phyloP scores from a whole-genome alignment of 2,797 vertebrate species.

The Melanogrammus aeglefinus region DNA sequence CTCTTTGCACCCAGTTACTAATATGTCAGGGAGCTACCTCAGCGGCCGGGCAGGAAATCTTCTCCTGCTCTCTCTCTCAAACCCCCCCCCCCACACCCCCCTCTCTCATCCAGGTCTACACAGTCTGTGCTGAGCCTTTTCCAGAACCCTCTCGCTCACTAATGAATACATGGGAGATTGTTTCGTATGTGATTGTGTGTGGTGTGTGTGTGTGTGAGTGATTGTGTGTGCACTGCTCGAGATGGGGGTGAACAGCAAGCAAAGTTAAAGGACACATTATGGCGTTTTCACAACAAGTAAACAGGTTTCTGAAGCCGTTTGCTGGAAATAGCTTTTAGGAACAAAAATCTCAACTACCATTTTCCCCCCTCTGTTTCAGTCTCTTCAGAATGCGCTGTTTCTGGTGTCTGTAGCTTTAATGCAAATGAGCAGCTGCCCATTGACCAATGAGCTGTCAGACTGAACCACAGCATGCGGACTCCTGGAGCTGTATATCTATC shows the following conservation, averaged over 20 bases:
- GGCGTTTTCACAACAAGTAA: no score
- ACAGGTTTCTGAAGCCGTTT: no score
- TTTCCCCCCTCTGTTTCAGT: no score
- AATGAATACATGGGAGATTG: conserved; percentile 1
- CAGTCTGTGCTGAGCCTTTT: conserved; percentile 35
- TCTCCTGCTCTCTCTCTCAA: conserved; percentile 12
- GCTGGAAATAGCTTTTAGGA: no score
- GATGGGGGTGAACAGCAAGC: neutral
- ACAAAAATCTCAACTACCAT: no score
- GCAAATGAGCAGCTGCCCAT: no score
- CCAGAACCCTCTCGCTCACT: conserved; percentile 10
- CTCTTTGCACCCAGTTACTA: conserved; percentile 46
- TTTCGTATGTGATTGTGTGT: conserved; percentile 9
- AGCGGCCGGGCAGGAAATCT: neutral
- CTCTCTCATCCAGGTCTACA: conserved; percentile 51
- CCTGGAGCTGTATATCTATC: no score
- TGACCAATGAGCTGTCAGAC: no score
- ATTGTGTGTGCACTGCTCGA: neutral
- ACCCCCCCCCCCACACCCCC: conserved; percentile 44
- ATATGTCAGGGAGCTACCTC: conserved; percentile 28
- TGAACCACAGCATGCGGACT: no score
- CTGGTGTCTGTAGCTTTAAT: no score
- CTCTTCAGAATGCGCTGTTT: no score
- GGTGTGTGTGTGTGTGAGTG: conserved; percentile 7
- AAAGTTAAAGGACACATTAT: no score